phyloP scores from a whole-genome alignment of 2,888 invertebrate genomes.

The Minunthozetes semirufus region DNA sequence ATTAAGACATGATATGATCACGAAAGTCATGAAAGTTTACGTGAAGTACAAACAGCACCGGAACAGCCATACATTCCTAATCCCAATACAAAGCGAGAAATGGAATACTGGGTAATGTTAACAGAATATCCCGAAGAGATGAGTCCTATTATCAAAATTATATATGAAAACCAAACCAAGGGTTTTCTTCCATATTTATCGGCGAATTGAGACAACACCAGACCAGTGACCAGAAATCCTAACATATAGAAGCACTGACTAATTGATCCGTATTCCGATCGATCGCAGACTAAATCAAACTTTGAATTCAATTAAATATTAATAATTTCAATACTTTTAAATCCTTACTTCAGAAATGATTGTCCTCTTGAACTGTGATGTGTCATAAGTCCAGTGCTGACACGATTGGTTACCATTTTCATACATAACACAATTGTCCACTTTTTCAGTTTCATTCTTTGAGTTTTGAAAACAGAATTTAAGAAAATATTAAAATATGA shows the following conservation, averaged over 20 bases:
- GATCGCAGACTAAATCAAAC: conserved; percentile 27
- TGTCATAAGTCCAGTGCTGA: conserved; percentile 14
- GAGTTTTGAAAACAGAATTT: not conserved
- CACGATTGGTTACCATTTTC: not conserved
- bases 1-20: not conserved
- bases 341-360: conserved; percentile 25
- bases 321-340: not conserved
- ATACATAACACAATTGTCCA: not conserved
- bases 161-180: conserved; percentile 4
- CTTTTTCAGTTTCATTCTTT: not conserved
- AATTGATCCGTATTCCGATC: conserved; percentile 6
- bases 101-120: not conserved
- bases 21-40: not conserved
- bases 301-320: not conserved
- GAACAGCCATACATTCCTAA: conserved; percentile 1
- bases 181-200: conserved; percentile 27
- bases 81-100: not conserved
- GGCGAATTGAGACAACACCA: conserved; percentile 7
- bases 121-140: not conserved
- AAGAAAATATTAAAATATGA: not conserved
- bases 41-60: not conserved
- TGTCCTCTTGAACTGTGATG: not conserved
- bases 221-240: not conserved
- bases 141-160: not conserved
- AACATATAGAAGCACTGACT: conserved; percentile 7